Conservation (phyloP, 2,797 vertebrate genomes). For the Carapus acus region DNA sequence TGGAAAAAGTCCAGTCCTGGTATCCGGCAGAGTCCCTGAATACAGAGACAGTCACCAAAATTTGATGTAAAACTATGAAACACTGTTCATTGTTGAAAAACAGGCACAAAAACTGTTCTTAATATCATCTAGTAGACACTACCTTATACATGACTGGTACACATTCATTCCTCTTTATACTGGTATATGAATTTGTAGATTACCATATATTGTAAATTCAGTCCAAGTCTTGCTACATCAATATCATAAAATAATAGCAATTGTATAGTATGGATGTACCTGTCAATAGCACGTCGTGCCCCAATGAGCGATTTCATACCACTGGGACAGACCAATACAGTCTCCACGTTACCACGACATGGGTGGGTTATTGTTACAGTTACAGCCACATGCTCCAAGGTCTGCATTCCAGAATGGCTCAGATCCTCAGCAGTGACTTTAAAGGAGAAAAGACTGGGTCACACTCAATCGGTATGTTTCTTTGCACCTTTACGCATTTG, state of each 20-base stretch:
- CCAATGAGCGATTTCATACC: constrained; percentile 87
- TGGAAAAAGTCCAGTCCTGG: constrained; percentile 94
- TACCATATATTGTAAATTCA: too few species aligned
- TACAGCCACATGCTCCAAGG: constrained; percentile 89
- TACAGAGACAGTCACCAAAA: constrained; percentile 8
- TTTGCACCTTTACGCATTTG: not conserved
- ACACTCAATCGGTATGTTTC: constrained; percentile 1
- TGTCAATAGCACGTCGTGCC: constrained; percentile 80
- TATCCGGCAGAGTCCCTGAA: constrained; percentile 82
- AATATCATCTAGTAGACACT: too few species aligned
- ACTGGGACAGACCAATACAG: constrained; percentile 84
- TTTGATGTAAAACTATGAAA: too few species aligned
- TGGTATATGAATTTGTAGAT: too few species aligned
- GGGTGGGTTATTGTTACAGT: constrained; percentile 83
- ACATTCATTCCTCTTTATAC: too few species aligned
- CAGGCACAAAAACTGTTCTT: too few species aligned
- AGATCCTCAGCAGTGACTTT: constrained; percentile 81
- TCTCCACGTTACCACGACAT: constrained; percentile 84
- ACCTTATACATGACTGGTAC: too few species aligned
- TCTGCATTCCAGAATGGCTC: constrained; percentile 82
- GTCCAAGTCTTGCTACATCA: too few species aligned
- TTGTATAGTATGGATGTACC: constrained; percentile 52
- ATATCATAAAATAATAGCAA: not conserved
- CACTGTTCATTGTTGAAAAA: too few species aligned
- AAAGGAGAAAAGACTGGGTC: too few species aligned